These are phyloP conservation scores for Ceriagrion tenellum DNA, from an alignment of 2,888 invertebrate species.

Conservation along the genomic window DNA sequence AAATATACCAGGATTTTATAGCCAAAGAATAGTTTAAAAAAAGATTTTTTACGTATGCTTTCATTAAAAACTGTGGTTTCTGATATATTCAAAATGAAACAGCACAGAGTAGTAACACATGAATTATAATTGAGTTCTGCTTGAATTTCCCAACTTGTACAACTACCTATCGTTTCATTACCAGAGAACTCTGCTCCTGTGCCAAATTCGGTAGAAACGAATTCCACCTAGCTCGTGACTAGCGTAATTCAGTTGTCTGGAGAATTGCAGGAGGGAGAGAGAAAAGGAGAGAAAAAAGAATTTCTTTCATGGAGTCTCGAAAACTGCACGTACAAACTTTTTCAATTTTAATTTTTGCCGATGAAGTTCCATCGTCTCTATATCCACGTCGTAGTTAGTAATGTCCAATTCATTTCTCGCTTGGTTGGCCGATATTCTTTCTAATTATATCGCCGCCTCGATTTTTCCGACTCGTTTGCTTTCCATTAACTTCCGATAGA, in stretches of 20 bases:
- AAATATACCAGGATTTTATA: no score
- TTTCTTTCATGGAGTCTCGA: neutral
- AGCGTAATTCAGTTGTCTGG: neutral
- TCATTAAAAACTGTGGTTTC: no score
- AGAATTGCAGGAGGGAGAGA: neutral
- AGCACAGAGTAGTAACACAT: no score
- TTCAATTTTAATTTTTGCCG: constrained; percentile 1
- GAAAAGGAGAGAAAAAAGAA: neutral
- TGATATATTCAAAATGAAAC: no score
- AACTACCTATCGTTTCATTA: no score
- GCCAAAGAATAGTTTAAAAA: no score
- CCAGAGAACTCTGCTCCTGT: neutral
- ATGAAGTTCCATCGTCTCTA: neutral
- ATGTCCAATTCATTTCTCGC: constrained; percentile 27
- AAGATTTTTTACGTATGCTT: no score
- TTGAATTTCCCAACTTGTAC: no score
- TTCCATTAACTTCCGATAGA: constrained; percentile 27
- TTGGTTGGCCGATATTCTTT: neutral
- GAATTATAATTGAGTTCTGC: no score
- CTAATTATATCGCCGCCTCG: constrained; percentile 18
- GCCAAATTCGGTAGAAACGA: neutral
- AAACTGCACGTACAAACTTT: neutral
- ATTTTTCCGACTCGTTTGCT: constrained; percentile 28
- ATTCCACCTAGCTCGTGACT: neutral
- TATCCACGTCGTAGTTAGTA: neutral